Evolutionary conservation across 2,113 vertebrate genomes (phyloP).

Genomic region (Cinclus cinclus): DNA sequence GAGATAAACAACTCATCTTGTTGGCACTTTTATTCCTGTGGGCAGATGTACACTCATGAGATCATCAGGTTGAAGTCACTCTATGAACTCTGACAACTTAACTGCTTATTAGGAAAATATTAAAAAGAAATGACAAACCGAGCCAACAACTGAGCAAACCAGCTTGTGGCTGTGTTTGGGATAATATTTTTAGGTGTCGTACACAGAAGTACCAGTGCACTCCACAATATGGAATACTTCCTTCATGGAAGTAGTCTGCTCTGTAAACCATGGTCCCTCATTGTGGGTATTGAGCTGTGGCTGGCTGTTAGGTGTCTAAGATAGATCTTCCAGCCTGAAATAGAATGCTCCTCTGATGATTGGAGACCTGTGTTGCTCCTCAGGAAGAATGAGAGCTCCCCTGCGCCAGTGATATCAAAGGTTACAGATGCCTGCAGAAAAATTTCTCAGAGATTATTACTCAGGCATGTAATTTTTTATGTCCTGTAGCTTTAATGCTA

Average conservation of each 20-base stretch:
- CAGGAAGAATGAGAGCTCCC: neutral
- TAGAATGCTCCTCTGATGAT: neutral
- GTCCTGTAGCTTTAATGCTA: neutral
- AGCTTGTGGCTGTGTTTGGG: neutral
- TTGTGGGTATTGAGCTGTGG: neutral
- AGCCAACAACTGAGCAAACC: neutral
- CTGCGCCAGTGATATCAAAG: neutral
- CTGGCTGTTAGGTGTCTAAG: neutral
- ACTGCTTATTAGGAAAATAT: neutral
- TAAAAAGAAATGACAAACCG: neutral
- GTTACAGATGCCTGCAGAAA: neutral
- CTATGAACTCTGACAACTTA: neutral
- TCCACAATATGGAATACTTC: neutral
- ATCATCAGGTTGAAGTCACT: neutral
- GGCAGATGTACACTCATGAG: neutral
- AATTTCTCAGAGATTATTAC: neutral
- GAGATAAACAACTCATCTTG: neutral
- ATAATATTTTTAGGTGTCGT: neutral
- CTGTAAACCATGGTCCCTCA: fast-evolving
- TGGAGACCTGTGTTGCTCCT: neutral
- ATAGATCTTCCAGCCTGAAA: neutral
- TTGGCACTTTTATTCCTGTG: neutral
- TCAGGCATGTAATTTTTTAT: neutral
- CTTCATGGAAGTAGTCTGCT: neutral
- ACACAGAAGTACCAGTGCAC: fast-evolving